Evolutionary conservation across 2,888 invertebrate species (phyloP).

Genomic region (Scaptodrosophila latifasciaeformis): DNA sequence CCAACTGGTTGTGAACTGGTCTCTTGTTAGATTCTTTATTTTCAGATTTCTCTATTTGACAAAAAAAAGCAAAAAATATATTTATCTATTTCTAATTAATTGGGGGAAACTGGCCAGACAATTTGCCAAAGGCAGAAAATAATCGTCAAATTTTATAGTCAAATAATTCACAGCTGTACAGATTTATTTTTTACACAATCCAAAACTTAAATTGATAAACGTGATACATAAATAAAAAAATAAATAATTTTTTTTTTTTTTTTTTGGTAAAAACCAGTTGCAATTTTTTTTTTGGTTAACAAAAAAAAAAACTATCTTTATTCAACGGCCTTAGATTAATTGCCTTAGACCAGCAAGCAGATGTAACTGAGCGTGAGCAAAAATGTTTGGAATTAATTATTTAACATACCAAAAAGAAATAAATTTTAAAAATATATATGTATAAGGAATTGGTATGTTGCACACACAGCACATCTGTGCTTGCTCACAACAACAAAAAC

Average conservation of each 20-base stretch:
- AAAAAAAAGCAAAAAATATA: too few species aligned
- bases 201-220: constrained; percentile 13
- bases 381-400: constrained; percentile 48
- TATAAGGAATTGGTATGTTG: constrained; percentile 41
- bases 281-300: constrained; percentile 14
- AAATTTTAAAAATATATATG: too few species aligned
- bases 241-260: too few species aligned
- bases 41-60: constrained; percentile 45
- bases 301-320: constrained; percentile 9
- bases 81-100: not conserved
- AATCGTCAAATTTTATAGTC: not conserved
- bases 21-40: too few species aligned
- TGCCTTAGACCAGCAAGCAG: constrained; percentile 35
- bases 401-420: too few species aligned
- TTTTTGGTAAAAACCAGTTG: constrained; percentile 55
- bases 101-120: constrained; percentile 3
- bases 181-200: constrained; percentile 3
- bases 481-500: too few species aligned
- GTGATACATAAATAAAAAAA: constrained; percentile 44
- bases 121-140: constrained; percentile 18
- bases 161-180: not conserved
- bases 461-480: too few species aligned
- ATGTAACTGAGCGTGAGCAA: constrained; percentile 24
- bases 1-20: too few species aligned
- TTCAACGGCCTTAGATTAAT: constrained; percentile 37